These are phyloP conservation scores for Caenorhabditis zanzibari DNA, from an alignment of 2,888 invertebrate genomes.

Conservation along the genomic window DNA sequence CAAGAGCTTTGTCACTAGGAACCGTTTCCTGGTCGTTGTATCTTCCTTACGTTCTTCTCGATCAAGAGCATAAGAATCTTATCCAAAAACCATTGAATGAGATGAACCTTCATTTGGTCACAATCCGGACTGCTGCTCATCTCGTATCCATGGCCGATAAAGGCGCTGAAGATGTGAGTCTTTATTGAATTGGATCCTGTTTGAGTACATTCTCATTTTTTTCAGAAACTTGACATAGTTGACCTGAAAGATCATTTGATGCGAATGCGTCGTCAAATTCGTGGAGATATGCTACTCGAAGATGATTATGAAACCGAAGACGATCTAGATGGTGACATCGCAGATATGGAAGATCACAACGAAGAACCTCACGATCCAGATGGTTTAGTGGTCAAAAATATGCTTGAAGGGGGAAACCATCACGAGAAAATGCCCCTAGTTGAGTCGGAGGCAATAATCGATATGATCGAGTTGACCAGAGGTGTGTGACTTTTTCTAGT, in stretches of 20 bases:
- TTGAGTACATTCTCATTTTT: not conserved
- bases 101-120: constrained; percentile 72
- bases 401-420: not conserved
- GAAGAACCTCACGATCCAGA: constrained; percentile 32
- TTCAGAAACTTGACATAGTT: constrained; percentile 31
- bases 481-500: constrained; percentile 8
- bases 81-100: constrained; percentile 58
- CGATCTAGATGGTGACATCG: constrained; percentile 17
- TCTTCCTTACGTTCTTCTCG: constrained; percentile 76
- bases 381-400: constrained; percentile 16
- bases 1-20: constrained; percentile 77
- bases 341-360: constrained; percentile 45
- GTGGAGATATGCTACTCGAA: constrained; percentile 35
- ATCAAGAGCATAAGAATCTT: constrained; percentile 69
- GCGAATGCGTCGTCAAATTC: constrained; percentile 45
- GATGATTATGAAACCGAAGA: constrained; percentile 36
- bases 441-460: constrained; percentile 40
- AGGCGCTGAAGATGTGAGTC: constrained; percentile 48
- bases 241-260: constrained; percentile 51
- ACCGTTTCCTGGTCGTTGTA: constrained; percentile 79
- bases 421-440: constrained; percentile 62
- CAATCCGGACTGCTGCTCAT: constrained; percentile 69
- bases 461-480: constrained; percentile 51
- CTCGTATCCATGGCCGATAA: constrained; percentile 65
- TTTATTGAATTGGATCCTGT: not conserved